phyloP scores from a whole-genome alignment of 2,797 vertebrate genomes.

The Echiichthys vipera region DNA sequence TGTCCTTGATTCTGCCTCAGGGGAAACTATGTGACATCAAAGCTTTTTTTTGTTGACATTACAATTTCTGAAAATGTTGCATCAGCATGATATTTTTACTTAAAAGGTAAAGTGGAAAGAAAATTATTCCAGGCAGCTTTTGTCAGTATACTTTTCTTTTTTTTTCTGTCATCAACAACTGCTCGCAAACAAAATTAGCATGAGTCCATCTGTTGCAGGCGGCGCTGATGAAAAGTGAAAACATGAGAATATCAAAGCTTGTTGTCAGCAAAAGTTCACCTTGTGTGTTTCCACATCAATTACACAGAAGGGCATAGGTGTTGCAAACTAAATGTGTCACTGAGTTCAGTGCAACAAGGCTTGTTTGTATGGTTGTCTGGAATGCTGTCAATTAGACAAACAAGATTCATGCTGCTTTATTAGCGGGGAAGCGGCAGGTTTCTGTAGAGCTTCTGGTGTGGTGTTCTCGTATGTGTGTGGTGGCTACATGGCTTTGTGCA shows the following conservation, averaged over 20 bases:
- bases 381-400: conserved; percentile 76
- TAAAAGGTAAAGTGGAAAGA: not conserved
- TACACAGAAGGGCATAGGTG: conserved; percentile 33
- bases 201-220: conserved; percentile 40
- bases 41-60: not conserved
- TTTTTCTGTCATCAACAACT: not conserved
- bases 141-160: not conserved
- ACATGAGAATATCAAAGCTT: conserved; percentile 30
- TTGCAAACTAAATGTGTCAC: conserved; percentile 44
- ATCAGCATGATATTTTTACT: not conserved
- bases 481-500: conserved; percentile 41
- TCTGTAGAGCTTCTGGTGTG: conserved; percentile 49
- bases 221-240: conserved; percentile 6
- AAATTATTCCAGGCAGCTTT: not conserved
- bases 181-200: conserved; percentile 7
- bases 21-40: not conserved
- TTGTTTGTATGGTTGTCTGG: conserved; percentile 62
- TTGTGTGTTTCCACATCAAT: conserved; percentile 28
- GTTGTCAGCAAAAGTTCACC: conserved; percentile 46
- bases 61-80: not conserved
- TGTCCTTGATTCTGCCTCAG: conserved; percentile 3
- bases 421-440: conserved; percentile 46
- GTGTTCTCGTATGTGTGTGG: conserved; percentile 55
- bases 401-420: conserved; percentile 69
- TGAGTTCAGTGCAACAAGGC: conserved; percentile 39